A percentile compares a stretch with the other conserved stretches of the same genome.
Evolutionary conservation across 37 sponge, comb jelly and placozoan genomes (phyloP).

Genomic region (Amphimedon queenslandica): DNA sequence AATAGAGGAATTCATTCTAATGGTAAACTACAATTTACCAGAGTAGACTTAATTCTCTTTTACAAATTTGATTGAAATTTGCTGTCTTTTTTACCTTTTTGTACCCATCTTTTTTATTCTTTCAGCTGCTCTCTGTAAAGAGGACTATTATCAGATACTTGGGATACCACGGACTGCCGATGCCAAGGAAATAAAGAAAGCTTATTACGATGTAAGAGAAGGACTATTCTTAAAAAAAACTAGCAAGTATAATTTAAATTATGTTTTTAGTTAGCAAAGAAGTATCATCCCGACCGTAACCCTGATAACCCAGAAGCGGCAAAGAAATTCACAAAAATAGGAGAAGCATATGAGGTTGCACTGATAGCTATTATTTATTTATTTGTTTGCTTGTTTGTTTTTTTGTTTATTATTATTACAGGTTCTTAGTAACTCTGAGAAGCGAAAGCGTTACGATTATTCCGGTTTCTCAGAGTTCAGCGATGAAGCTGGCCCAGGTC

Average conservation of each 20-base stretch:
- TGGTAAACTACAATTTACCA: too few relatives aligned
- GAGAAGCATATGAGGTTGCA: conserved; percentile 89
- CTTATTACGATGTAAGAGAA: conserved; percentile 89
- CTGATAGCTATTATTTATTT: neutral
- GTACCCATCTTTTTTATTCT: too few relatives aligned
- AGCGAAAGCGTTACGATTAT: conserved; percentile 72
- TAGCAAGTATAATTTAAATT: too few relatives aligned
- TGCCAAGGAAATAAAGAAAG: conserved; percentile 82
- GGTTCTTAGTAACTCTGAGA: conserved; percentile 81
- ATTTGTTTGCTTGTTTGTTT: neutral
- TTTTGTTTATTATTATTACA: too few relatives aligned
- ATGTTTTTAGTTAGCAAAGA: conserved; percentile 87
- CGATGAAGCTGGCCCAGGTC: conserved; percentile 1
- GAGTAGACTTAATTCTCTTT: too few relatives aligned
- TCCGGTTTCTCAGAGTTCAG: conserved; percentile 70
- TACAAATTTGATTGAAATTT: too few relatives aligned
- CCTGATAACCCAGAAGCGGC: conserved; percentile 63
- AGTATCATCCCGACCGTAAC: conserved; percentile 93
- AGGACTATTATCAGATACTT: conserved; percentile 77
- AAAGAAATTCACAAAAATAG: conserved; percentile 84
- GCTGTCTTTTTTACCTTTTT: too few relatives aligned
- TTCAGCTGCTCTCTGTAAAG: conserved; percentile 28
- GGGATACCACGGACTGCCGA: conserved; percentile 75
- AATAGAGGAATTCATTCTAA: too few relatives aligned
- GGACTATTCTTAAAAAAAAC: too few relatives aligned